These are phyloP conservation scores for Brachionus sp. DNA, from an alignment of 1,140 invertebrate genomes.

Conservation along the genomic window DNA sequence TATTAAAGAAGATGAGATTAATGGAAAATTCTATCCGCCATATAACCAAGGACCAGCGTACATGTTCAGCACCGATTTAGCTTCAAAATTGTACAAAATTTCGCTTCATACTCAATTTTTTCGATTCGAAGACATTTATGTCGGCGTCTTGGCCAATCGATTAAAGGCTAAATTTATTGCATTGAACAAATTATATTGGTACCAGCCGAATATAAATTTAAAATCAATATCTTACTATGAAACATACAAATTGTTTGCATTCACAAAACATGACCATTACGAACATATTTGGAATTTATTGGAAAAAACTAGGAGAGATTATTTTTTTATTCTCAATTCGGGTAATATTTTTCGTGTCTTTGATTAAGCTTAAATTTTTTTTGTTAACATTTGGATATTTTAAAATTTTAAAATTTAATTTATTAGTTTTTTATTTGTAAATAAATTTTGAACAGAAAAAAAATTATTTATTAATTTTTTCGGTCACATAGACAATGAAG, in stretches of 20 bases:
- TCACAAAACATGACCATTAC: background rate
- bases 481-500: too few relatives aligned
- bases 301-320: background rate
- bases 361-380: background rate
- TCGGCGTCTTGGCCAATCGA: background rate
- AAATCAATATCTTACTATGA: background rate
- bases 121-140: background rate
- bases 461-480: too few relatives aligned
- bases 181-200: background rate
- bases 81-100: background rate
- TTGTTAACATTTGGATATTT: too few relatives aligned
- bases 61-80: background rate
- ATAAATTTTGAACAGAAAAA: too few relatives aligned
- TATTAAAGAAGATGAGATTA: background rate
- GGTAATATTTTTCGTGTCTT: background rate
- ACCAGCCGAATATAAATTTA: background rate
- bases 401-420: too few relatives aligned
- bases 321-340: background rate
- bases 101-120: background rate
- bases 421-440: too few relatives aligned
- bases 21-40: background rate
- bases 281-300: background rate
- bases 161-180: background rate
- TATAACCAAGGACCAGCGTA: slow-evolving; percentile 19
- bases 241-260: background rate